Evolutionary conservation across 2,113 vertebrate genomes (phyloP).

Genomic region (Saccopteryx leptura): DNA sequence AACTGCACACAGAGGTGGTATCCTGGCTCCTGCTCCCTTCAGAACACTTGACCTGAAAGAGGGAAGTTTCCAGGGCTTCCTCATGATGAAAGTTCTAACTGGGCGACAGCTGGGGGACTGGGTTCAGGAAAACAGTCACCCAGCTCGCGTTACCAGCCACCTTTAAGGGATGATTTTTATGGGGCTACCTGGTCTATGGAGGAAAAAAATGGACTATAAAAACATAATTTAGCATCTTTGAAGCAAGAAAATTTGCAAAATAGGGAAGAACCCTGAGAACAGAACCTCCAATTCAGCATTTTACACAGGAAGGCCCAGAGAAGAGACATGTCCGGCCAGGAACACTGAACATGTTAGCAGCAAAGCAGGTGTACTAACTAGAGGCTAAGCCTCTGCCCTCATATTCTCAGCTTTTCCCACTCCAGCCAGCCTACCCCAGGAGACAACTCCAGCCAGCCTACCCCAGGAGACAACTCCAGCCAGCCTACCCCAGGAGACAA

Average conservation of each 20-base stretch:
- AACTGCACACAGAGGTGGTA: neutral
- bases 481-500: neutral
- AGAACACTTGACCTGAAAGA: neutral
- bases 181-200: conserved; percentile 7
- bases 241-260: neutral
- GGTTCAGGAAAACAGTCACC: neutral
- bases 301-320: neutral
- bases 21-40: neutral
- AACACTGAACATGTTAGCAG: neutral
- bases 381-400: neutral
- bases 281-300: neutral
- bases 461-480: neutral
- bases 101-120: neutral
- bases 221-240: conserved; percentile 60
- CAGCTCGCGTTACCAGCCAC: neutral
- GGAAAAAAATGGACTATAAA: conserved; percentile 50
- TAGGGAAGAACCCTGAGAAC: neutral
- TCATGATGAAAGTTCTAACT: neutral
- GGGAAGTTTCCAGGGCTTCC: neutral
- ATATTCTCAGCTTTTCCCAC: too few relatives aligned
- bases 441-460: too few relatives aligned
- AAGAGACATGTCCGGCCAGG: neutral
- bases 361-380: neutral
- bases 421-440: neutral
- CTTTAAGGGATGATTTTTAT: conserved; percentile 8